These are phyloP conservation scores for Yoshiicerus persimilis DNA, from an alignment of 1,140 invertebrate species.

Conservation along the genomic window DNA sequence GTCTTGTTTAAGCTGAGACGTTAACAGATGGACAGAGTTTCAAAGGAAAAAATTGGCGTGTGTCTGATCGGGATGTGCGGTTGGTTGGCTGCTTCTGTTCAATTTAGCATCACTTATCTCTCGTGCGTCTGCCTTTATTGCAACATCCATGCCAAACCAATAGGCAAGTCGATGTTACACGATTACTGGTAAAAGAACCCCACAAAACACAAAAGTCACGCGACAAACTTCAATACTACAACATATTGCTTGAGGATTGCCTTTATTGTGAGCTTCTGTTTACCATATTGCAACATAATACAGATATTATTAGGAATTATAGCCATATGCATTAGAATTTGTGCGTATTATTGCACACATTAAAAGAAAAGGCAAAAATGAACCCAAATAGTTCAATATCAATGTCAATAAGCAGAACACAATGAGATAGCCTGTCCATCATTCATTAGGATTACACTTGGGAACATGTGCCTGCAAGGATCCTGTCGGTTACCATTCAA, in stretches of 20 bases:
- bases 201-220: constrained; percentile 10
- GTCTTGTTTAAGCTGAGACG: not conserved
- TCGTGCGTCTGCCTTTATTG: not conserved
- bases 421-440: not conserved
- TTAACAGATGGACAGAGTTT: constrained; percentile 14
- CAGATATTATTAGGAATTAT: not conserved
- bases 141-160: not conserved
- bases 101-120: not conserved
- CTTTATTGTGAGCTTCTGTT: not conserved
- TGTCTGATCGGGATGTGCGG: constrained; percentile 7
- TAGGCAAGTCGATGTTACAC: not conserved
- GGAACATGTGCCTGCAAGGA: not conserved
- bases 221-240: constrained; percentile 6
- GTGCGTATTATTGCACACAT: not conserved
- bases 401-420: not conserved
- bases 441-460: not conserved
- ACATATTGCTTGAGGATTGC: not conserved
- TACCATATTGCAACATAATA: not conserved
- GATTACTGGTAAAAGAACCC: not conserved
- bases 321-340: not conserved
- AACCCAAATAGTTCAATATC: not conserved
- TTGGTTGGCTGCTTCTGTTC: constrained; percentile 12
- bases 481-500: not conserved
- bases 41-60: constrained; percentile 9
- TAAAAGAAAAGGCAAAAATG: not conserved